Percentiles rank a stretch among this genome's conserved stretches.
Evolutionary conservation across 2,888 invertebrate species (phyloP).

Genomic region (Acanthosepion pharaonis): DNA sequence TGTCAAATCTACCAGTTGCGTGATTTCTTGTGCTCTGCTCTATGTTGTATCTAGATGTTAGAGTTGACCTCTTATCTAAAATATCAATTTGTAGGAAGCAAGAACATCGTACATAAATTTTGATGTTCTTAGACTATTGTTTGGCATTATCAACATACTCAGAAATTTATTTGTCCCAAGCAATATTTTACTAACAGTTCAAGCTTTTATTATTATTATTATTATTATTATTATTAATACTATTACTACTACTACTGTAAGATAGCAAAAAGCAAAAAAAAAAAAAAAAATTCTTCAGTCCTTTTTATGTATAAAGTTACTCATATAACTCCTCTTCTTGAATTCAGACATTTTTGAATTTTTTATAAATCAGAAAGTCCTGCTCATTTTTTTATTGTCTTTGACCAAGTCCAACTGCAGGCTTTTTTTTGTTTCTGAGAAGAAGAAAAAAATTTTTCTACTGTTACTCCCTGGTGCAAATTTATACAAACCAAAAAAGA

Average conservation of each 20-base stretch:
- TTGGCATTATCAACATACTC: neutral
- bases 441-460: neutral
- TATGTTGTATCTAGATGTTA: neutral
- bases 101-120: slow-evolving; percentile 33
- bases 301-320: neutral
- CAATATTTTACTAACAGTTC: slow-evolving; percentile 23
- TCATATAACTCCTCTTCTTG: neutral
- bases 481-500: neutral
- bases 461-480: slow-evolving; percentile 10
- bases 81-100: slow-evolving; percentile 22
- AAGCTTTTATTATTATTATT: neutral
- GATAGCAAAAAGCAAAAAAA: neutral
- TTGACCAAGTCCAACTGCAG: neutral
- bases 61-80: slow-evolving; percentile 1
- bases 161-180: neutral
- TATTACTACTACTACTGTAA: slow-evolving; percentile 14
- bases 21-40: slow-evolving; percentile 8
- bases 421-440: neutral
- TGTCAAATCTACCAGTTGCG: neutral
- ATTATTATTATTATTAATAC: neutral
- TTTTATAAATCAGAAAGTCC: slow-evolving; percentile 18
- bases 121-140: slow-evolving; percentile 9
- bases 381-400: neutral
- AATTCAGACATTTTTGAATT: neutral
- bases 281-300: neutral